Percentiles rank a stretch among this genome's conserved stretches.
These are phyloP conservation scores for Nyctereutes procyonoides DNA, from an alignment of 2,113 vertebrate genomes.

Conservation along the genomic window DNA sequence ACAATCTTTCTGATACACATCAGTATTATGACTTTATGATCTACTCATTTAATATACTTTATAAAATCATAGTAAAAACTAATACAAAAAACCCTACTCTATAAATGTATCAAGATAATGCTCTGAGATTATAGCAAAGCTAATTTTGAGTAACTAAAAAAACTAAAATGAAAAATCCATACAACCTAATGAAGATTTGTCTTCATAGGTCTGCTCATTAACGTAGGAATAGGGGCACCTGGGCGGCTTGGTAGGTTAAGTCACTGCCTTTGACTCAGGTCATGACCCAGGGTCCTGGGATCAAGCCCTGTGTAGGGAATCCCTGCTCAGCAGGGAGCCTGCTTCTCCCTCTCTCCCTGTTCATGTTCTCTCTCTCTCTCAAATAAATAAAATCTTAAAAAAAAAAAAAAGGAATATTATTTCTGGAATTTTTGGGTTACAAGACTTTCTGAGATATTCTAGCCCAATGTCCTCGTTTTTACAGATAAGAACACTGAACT, in stretches of 20 bases:
- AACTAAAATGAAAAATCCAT: not conserved
- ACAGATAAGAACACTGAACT: not conserved
- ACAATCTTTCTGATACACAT: not conserved
- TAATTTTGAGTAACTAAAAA: constrained; percentile 22
- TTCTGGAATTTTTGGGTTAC: not conserved
- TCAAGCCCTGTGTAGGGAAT: no score
- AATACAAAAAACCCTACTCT: not conserved
- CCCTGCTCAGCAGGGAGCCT: no score
- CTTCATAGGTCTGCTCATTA: not conserved
- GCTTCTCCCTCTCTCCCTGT: no score
- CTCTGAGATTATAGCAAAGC: not conserved
- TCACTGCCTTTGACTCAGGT: no score
- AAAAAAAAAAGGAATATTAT: not conserved
- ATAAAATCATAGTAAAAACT: constrained; percentile 1
- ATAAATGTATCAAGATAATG: not conserved
- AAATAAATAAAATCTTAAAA: no score
- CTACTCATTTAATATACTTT: not conserved
- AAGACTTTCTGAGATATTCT: not conserved
- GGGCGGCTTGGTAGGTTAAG: no score
- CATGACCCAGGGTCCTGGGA: no score
- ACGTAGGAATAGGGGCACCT: not conserved
- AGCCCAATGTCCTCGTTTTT: not conserved
- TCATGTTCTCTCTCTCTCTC: no score
- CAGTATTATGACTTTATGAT: not conserved
- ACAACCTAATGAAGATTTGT: not conserved